Evolutionary conservation across 2,888 invertebrate genomes (phyloP).

Genomic region (Parnassius glacialis): DNA sequence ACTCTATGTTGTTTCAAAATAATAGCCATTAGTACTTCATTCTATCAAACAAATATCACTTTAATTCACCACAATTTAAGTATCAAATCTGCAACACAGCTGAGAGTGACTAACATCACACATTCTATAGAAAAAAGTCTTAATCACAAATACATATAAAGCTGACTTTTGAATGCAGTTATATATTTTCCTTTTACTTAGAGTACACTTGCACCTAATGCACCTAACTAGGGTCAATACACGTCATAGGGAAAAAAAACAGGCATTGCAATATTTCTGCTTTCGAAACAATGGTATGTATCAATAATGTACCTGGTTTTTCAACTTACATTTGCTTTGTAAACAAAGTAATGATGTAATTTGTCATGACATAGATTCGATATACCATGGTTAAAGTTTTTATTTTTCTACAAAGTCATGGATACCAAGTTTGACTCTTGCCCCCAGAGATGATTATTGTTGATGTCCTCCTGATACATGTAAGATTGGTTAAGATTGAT

Average conservation of each 20-base stretch:
- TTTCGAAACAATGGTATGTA: not conserved
- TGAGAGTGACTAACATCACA: not conserved
- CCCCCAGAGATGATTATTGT: too few species aligned
- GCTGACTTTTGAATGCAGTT: slow-evolving; percentile 3
- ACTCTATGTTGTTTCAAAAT: slow-evolving; percentile 17
- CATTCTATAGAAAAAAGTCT: not conserved
- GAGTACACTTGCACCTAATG: slow-evolving; percentile 31
- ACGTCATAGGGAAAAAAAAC: not conserved
- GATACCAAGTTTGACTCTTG: too few species aligned
- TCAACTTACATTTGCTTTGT: too few species aligned
- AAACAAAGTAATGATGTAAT: too few species aligned
- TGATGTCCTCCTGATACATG: too few species aligned
- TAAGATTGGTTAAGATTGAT: too few species aligned
- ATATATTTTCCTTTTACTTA: not conserved
- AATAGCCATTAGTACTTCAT: slow-evolving; percentile 8
- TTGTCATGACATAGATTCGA: too few species aligned
- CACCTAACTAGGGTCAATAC: slow-evolving; percentile 22
- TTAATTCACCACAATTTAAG: not conserved
- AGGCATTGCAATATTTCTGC: not conserved
- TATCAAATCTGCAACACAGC: not conserved
- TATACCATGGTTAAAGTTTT: too few species aligned
- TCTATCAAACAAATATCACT: slow-evolving; percentile 2
- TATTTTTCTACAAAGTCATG: too few species aligned
- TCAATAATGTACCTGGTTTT: too few species aligned
- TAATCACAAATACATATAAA: not conserved